Evolutionary conservation across 2,113 vertebrate genomes (phyloP).

Genomic region (Kryptolebias marmoratus): DNA sequence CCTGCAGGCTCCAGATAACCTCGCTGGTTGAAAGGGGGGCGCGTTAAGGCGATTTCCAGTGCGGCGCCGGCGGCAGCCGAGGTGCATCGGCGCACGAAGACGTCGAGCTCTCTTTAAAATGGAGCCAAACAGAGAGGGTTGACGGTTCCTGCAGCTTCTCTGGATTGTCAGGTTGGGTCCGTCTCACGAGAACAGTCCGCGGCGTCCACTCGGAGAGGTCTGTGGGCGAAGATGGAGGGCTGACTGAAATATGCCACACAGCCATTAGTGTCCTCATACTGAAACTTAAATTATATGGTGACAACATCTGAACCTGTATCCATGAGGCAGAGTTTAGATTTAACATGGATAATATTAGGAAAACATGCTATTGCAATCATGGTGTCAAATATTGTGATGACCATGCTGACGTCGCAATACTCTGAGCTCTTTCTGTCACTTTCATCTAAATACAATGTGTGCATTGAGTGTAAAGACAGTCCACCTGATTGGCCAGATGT

Average conservation of each 20-base stretch:
- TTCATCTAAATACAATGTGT: no score
- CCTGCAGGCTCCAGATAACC: constrained; percentile 55
- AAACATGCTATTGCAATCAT: no score
- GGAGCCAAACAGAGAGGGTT: constrained; percentile 23
- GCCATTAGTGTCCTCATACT: neutral
- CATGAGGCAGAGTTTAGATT: no score
- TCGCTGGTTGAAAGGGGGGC: constrained; percentile 25
- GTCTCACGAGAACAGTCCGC: neutral
- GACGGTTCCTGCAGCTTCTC: constrained; percentile 12
- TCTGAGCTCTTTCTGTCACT: no score
- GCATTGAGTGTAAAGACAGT: no score
- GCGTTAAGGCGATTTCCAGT: constrained; percentile 30
- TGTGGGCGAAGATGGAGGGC: neutral
- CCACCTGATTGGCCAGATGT: no score
- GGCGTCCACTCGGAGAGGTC: neutral
- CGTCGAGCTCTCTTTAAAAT: constrained; percentile 35
- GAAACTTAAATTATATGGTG: neutral
- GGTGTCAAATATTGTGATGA: no score
- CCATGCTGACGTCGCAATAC: no score
- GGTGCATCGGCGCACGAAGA: constrained; percentile 54
- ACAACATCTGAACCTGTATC: neutral
- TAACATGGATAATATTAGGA: no score
- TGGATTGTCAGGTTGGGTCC: neutral
- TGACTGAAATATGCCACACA: neutral
- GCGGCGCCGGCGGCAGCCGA: constrained; percentile 50